These are phyloP conservation scores for Acanthosepion lycidas DNA, from an alignment of 2,888 invertebrate species.

Conservation along the genomic window DNA sequence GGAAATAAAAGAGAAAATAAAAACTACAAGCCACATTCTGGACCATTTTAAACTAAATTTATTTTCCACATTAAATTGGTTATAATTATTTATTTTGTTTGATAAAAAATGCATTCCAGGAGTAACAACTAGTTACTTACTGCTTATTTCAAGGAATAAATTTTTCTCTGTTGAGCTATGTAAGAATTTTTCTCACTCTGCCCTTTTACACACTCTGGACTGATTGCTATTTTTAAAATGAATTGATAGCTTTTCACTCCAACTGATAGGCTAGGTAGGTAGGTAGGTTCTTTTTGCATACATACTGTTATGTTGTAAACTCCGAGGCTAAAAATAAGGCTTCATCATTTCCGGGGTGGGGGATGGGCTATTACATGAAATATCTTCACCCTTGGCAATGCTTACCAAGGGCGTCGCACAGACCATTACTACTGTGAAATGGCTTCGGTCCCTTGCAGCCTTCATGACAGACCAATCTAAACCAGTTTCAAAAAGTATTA, in stretches of 20 bases:
- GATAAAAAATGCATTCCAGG: neutral
- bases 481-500: too few species aligned
- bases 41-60: neutral
- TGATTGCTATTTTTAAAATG: slow-evolving; percentile 2
- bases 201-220: neutral
- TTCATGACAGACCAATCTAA: too few species aligned
- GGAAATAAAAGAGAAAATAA: neutral
- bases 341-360: neutral
- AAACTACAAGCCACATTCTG: neutral
- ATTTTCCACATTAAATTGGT: neutral
- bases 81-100: neutral
- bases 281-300: neutral
- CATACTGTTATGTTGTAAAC: too few species aligned
- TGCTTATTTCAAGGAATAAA: neutral
- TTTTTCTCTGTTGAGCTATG: neutral
- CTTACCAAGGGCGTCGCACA: neutral
- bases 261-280: neutral
- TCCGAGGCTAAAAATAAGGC: neutral
- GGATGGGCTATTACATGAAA: neutral
- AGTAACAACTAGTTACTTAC: neutral
- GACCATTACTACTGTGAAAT: neutral
- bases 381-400: neutral
- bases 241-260: neutral
- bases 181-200: neutral
- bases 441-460: too few species aligned